These are phyloP conservation scores for Eupsilia transversa DNA, from an alignment of 2,888 invertebrate genomes.

Conservation along the genomic window DNA sequence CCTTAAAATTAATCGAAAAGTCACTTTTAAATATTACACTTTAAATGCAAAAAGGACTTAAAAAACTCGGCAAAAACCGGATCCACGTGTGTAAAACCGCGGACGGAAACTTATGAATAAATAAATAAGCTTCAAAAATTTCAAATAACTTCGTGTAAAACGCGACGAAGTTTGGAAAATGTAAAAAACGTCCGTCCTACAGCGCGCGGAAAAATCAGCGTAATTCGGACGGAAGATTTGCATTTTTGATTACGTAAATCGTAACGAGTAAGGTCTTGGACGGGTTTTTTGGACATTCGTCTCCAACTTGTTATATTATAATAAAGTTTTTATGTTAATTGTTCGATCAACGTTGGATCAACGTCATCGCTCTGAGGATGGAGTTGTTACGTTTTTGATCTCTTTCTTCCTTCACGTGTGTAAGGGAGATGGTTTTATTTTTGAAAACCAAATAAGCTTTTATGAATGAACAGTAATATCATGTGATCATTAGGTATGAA, in stretches of 20 bases:
- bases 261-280: slow-evolving; percentile 70
- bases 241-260: slow-evolving; percentile 83
- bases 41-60: slow-evolving; percentile 49
- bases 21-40: slow-evolving; percentile 48
- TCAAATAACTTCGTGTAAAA: slow-evolving; percentile 65
- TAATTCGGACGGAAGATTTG: slow-evolving; percentile 78
- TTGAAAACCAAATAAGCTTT: neutral
- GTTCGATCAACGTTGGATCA: neutral
- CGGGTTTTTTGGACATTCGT: slow-evolving; percentile 38
- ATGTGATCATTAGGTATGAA: neutral
- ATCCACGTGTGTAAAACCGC: slow-evolving; percentile 52
- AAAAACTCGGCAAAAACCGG: slow-evolving; percentile 33
- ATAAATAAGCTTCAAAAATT: slow-evolving; percentile 62
- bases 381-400: neutral
- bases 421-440: neutral
- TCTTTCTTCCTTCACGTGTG: neutral
- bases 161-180: slow-evolving; percentile 62
- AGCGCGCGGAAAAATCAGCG: slow-evolving; percentile 72
- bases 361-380: neutral
- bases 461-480: neutral
- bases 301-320: slow-evolving; percentile 17
- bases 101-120: slow-evolving; percentile 61
- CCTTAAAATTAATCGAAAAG: slow-evolving; percentile 33
- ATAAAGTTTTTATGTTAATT: slow-evolving; percentile 24
- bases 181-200: slow-evolving; percentile 55